phyloP scores from a whole-genome alignment of 2,888 invertebrate genomes.

The Drosophila paranaensis region DNA sequence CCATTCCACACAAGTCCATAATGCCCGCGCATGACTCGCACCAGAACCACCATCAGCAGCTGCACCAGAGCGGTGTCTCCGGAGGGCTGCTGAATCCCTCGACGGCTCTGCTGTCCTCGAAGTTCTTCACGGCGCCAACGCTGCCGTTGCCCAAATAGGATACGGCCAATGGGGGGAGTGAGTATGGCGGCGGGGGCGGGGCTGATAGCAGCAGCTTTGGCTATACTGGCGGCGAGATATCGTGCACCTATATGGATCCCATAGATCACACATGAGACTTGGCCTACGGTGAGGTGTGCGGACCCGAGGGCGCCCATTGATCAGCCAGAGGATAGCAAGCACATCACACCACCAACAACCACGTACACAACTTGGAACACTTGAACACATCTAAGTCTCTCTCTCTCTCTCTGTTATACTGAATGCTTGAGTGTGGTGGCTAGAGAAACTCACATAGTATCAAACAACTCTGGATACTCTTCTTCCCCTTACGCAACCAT shows the following conservation, averaged over 20 bases:
- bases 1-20: conserved; percentile 84
- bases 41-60: conserved; percentile 51
- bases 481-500: conserved; percentile 49
- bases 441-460: conserved; percentile 47
- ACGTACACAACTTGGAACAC: conserved; percentile 33
- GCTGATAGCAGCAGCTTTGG: conserved; percentile 67
- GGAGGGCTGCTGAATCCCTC: conserved; percentile 81
- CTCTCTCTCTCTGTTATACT: conserved; percentile 49
- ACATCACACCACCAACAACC: conserved; percentile 41
- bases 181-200: conserved; percentile 56
- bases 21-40: conserved; percentile 79
- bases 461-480: conserved; percentile 69
- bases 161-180: conserved; percentile 83
- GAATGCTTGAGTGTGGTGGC: conserved; percentile 70
- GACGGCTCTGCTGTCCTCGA: conserved; percentile 84
- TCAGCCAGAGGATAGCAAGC: conserved; percentile 17
- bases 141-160: conserved; percentile 84
- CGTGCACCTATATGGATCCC: conserved; percentile 83
- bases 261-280: conserved; percentile 83
- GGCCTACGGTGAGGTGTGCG: conserved; percentile 76
- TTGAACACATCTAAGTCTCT: conserved; percentile 69
- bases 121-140: conserved; percentile 84
- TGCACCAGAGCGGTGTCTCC: conserved; percentile 44
- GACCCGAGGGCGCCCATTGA: conserved; percentile 72
- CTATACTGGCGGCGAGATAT: conserved; percentile 81